Base-by-base conservation (phyloP, 1,140 invertebrate genomes). In the Heliconius eleuchia region DNA sequence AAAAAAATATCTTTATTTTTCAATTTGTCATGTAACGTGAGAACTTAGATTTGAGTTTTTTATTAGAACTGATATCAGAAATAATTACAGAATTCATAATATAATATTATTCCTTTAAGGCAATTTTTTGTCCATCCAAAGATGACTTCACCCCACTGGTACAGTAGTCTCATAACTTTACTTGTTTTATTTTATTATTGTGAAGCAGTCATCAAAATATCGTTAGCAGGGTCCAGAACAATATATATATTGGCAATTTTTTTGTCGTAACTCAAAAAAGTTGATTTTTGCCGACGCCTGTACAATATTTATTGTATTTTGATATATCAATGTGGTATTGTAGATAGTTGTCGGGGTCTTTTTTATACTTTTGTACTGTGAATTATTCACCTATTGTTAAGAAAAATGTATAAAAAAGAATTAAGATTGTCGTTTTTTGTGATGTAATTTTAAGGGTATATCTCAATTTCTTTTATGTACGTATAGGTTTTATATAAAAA, bases 171-270 rank as follows among this genome's bases (percentile, higher is more conserved):
- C 71, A 60, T 52, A 71, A 82, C 73, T 81, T 87, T 85, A 86
- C 71, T 85, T 78, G 84, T 87, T 89, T 89, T 84, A 86, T 91
- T 91, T 91, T 85, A 90, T 90, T 89, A 88, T 85, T 83, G 88
- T 84, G 84, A 77, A 78, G 83, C 80, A 87, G 84, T 88, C 90
- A 93, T 93, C 92, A 92, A 92, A 92, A 90, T 87, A 89, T 92
- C 91, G 89, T 92, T 93, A 93, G 86, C 73, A 84, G 79, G 78
- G 76, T 81, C 42, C 83, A 74, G 78, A 85, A 87, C 86, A 87
- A 88, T 84, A 84, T 84, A 85, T 89, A 85, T 91, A 89, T 91
- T 88, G 90, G 78, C 83, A 87, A 87, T 93, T 91, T 93, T 90
- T 93, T 92, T 90, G 76, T 86, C 89, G 87, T 91, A 92, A 88